Evolutionary conservation across 1,140 invertebrate genomes (phyloP).

Genomic region (Littorina saxatilis): DNA sequence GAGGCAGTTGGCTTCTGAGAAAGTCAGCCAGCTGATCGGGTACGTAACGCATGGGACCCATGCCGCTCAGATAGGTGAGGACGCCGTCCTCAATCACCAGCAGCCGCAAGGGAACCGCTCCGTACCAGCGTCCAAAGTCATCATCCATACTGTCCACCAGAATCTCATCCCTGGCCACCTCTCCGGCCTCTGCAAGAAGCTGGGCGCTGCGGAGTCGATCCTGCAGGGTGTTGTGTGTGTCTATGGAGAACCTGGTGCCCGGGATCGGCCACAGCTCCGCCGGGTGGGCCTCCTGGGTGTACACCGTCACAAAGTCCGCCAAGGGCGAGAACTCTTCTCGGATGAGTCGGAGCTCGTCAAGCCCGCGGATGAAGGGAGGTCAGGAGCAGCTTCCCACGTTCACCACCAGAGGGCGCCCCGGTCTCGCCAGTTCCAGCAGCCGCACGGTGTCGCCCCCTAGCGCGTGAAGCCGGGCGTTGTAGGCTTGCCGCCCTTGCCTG

Average conservation of each 20-base stretch:
- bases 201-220: constrained; percentile 46
- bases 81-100: constrained; percentile 50
- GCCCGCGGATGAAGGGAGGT: constrained; percentile 57
- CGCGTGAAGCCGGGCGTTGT: constrained; percentile 40
- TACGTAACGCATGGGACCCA: constrained; percentile 42
- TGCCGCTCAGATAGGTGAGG: constrained; percentile 33
- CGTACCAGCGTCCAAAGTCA: constrained; percentile 34
- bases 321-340: constrained; percentile 43
- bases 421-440: constrained; percentile 52
- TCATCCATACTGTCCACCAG: constrained; percentile 54
- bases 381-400: constrained; percentile 68
- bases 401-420: constrained; percentile 57
- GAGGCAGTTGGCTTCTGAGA: constrained; percentile 12
- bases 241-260: neutral
- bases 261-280: constrained; percentile 51
- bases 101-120: constrained; percentile 44
- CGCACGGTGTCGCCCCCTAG: constrained; percentile 38
- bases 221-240: constrained; percentile 45
- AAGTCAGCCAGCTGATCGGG: constrained; percentile 33
- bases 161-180: constrained; percentile 19
- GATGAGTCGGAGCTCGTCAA: neutral
- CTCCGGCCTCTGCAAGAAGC: constrained; percentile 29
- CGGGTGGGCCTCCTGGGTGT: constrained; percentile 63
- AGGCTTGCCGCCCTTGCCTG: constrained; percentile 30
- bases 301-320: constrained; percentile 61